Evolutionary conservation across 1,140 invertebrate genomes (phyloP).

Genomic region (Atta colombica): DNA sequence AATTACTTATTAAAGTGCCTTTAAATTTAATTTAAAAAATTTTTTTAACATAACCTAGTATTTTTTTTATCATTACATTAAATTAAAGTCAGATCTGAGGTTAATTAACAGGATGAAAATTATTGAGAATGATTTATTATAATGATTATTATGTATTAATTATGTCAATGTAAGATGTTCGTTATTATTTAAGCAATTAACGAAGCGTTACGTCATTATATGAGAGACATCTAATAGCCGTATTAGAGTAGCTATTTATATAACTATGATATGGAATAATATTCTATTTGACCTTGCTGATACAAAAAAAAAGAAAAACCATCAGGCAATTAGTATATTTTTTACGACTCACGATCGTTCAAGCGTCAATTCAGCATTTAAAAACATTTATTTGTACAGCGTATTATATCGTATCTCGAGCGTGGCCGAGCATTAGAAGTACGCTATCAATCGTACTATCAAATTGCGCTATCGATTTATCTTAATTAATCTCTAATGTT

Average conservation of each 20-base stretch:
- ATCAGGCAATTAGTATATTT: background rate
- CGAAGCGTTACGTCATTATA: background rate
- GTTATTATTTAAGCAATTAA: background rate
- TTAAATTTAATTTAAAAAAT: too few relatives aligned
- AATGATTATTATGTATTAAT: too few relatives aligned
- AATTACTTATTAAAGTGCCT: too few relatives aligned
- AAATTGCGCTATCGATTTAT: constrained; percentile 30
- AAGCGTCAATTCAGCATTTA: background rate
- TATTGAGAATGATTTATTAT: too few relatives aligned
- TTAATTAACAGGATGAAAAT: too few relatives aligned
- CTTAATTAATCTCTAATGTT: constrained; percentile 41
- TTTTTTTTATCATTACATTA: too few relatives aligned
- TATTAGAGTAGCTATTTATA: background rate
- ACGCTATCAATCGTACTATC: constrained; percentile 11
- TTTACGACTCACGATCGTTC: background rate
- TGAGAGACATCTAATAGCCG: background rate
- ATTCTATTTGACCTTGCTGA: background rate
- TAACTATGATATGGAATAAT: background rate
- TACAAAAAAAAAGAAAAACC: background rate
- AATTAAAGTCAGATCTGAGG: too few relatives aligned
- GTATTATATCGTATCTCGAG: background rate
- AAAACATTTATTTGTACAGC: constrained; percentile 11
- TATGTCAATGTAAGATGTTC: background rate
- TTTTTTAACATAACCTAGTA: too few relatives aligned
- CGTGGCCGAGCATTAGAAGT: background rate